Evolutionary conservation across 2,113 vertebrate species (phyloP), one percentile per base, ranked within the genome.

Genomic region (Psephotus haematonotus): DNA sequence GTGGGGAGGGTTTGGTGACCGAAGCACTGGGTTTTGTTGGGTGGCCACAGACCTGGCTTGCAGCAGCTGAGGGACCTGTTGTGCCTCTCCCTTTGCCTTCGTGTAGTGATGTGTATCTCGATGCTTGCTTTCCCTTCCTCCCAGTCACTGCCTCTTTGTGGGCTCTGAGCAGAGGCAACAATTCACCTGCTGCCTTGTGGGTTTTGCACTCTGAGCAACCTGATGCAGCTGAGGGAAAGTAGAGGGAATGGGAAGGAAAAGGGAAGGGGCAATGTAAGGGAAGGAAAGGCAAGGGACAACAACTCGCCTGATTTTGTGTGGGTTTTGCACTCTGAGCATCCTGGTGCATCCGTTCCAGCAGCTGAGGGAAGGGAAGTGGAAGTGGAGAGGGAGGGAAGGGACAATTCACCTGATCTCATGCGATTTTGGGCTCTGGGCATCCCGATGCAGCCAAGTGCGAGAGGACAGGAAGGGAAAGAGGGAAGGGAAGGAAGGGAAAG

Each of bases 321-420:
- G 17, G 10, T 6, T 24, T 0, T 2, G 49, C 2, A 1, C 65
- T 35, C 44, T 0, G 28, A 23, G 75, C 76, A 22, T 67, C 84
- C 47, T 46, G 1, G 0, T 3, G 82, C 55, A 3, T 68, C 43
- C 46, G 2, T 59, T 59, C 57, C 20, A 15, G 55, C 55, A 57
- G 55, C 33, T n/a, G 55, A 57, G 29, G 55, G 55, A n/a, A 57
- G 12, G 55, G 33, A 14, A 22, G 22, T n/a, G 55, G 55, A 57
- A 57, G 55, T 33, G 55, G 33, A 57, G 20, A 57, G 33, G 55
- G 13, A n/a, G 33, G 33, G 55, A 59, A 35, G 57, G 22, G 20
- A 2, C 2, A 17, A 18, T 18, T 31, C 2, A 0, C 2, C 3
- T 1, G 2, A 10, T 16, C 0, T 14, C 17, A 7, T 1, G 46